A percentile compares a stretch with the other conserved stretches of the same genome.
These are phyloP conservation scores for Eupithecia abbreviata DNA, from an alignment of 2,888 invertebrate genomes.

Conservation along the genomic window DNA sequence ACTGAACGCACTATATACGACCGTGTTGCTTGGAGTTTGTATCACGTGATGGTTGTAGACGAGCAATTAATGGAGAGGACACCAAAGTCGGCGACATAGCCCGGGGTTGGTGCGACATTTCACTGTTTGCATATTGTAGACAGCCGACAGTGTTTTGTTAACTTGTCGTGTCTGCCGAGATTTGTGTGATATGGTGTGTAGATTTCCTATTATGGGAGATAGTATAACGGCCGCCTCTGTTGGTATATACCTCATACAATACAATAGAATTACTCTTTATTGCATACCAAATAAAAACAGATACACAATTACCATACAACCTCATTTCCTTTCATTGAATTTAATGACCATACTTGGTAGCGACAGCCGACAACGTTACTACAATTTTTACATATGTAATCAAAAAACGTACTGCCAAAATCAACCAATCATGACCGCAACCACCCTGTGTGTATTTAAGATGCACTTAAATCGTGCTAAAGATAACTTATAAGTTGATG, in stretches of 20 bases:
- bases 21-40: slow-evolving; percentile 28
- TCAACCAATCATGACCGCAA: not conserved
- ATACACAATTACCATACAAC: too few relatives aligned
- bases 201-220: too few relatives aligned
- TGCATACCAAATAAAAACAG: too few relatives aligned
- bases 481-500: not conserved
- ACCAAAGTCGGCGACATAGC: not conserved
- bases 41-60: not conserved
- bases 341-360: not conserved
- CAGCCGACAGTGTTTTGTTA: not conserved
- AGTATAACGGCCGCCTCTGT: too few relatives aligned
- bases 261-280: too few relatives aligned
- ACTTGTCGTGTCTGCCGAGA: not conserved
- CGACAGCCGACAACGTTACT: not conserved
- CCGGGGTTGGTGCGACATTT: not conserved
- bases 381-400: not conserved
- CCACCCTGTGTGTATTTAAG: not conserved
- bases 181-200: too few relatives aligned
- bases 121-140: not conserved
- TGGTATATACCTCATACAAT: too few relatives aligned
- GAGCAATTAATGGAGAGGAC: slow-evolving; percentile 10
- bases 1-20: slow-evolving; percentile 41
- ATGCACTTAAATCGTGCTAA: too few relatives aligned
- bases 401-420: not conserved
- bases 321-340: too few relatives aligned